Conservation (phyloP, 1,140 invertebrate genomes). For the Dendroctonus valens region DNA sequence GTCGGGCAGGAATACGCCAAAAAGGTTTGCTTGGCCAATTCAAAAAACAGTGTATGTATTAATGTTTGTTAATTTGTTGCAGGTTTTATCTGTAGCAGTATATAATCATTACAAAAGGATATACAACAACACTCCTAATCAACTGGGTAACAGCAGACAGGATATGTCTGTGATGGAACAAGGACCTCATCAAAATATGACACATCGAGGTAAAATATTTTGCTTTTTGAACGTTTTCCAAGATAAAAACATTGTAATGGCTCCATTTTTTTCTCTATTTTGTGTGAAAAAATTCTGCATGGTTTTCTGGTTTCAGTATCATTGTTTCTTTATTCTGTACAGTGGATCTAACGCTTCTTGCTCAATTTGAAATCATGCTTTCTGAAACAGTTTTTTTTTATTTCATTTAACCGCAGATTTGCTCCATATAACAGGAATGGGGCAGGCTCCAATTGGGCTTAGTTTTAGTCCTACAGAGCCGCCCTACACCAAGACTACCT, state of each 20-base stretch:
- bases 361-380: not conserved
- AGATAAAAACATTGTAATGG: not conserved
- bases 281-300: too few relatives aligned
- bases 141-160: conserved; percentile 50
- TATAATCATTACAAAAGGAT: conserved; percentile 99
- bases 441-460: conserved; percentile 55
- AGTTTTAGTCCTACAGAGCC: conserved; percentile 34
- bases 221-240: not conserved
- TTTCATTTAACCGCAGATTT: conserved; percentile 61
- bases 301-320: too few relatives aligned
- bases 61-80: not conserved
- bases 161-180: conserved; percentile 60
- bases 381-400: conserved; percentile 2
- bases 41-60: conserved; percentile 6
- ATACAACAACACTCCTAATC: conserved; percentile 82
- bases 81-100: conserved; percentile 94
- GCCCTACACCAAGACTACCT: conserved; percentile 14
- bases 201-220: conserved; percentile 64
- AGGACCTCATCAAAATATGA: conserved; percentile 67
- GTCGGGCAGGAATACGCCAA: conserved; percentile 98
- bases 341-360: not conserved
- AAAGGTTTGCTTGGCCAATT: conserved; percentile 57
- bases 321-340: too few relatives aligned
- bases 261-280: not conserved
- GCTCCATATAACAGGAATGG: conserved; percentile 79